These are phyloP conservation scores for Hymenopus coronatus DNA, from an alignment of 2,888 invertebrate genomes.

Conservation along the genomic window DNA sequence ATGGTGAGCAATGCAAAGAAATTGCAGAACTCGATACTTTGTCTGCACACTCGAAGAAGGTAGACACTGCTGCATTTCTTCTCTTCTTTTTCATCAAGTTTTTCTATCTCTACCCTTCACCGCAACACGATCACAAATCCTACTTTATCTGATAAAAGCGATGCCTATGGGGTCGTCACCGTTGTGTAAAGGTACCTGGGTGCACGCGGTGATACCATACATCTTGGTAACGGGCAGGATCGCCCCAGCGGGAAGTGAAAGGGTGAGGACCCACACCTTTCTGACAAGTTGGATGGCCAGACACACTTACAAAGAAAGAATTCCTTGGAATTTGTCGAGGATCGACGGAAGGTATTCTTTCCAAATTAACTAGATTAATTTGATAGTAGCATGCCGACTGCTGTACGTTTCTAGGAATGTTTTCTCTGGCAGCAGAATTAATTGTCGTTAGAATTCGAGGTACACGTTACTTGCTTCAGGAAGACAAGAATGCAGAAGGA, in stretches of 20 bases:
- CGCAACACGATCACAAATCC: conserved; percentile 21
- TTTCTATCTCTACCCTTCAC: background rate
- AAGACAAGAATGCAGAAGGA: background rate
- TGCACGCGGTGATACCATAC: background rate
- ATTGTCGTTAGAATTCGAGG: background rate
- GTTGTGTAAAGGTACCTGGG: background rate
- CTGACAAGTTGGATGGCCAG: background rate
- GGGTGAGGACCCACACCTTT: background rate
- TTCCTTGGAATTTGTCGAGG: background rate
- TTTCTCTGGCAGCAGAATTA: background rate
- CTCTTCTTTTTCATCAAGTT: background rate
- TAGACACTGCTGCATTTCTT: background rate
- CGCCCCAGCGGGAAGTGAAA: background rate
- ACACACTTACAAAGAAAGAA: background rate
- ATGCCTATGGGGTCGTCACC: background rate
- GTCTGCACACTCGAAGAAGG: background rate
- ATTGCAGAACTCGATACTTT: no score
- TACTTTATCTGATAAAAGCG: conserved; percentile 26
- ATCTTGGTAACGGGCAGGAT: background rate
- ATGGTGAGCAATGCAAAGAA: no score
- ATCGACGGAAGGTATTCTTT: background rate
- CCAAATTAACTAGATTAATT: background rate
- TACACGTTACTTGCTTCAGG: background rate
- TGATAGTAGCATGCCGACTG: background rate
- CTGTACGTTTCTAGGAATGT: background rate